These are phyloP conservation scores for Noctua comes DNA, from an alignment of 2,888 invertebrate species.

Conservation along the genomic window DNA sequence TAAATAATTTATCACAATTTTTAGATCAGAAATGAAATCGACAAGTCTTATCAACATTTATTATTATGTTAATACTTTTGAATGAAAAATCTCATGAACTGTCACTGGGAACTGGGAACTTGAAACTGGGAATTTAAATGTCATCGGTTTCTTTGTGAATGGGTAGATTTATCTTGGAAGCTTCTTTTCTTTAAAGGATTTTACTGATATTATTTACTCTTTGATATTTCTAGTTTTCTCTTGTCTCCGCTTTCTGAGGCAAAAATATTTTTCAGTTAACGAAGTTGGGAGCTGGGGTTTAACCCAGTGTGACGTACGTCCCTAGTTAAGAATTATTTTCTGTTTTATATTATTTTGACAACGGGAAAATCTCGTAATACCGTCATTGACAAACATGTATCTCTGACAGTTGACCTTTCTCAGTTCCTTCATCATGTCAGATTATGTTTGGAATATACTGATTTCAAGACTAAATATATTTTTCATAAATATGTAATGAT, in stretches of 20 bases:
- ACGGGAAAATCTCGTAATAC: conserved; percentile 4
- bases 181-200: conserved; percentile 3
- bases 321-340: not conserved
- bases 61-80: conserved; percentile 50
- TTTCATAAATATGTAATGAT: conserved; percentile 31
- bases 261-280: not conserved
- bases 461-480: conserved; percentile 25
- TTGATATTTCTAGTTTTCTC: not conserved
- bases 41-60: conserved; percentile 48
- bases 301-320: not conserved
- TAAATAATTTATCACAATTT: not conserved
- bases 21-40: not conserved
- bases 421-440: conserved; percentile 35
- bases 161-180: conserved; percentile 18
- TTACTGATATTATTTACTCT: not conserved
- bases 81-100: conserved; percentile 42
- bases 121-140: conserved; percentile 29
- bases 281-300: not conserved
- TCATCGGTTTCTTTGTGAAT: conserved; percentile 34
- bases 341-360: not conserved
- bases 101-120: conserved; percentile 9
- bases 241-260: not conserved
- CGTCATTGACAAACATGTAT: conserved; percentile 25
- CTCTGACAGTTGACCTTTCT: conserved; percentile 40
- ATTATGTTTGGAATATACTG: conserved; percentile 32